phyloP scores from a whole-genome alignment of 2,888 invertebrate species.

The Rosalia funebris region DNA sequence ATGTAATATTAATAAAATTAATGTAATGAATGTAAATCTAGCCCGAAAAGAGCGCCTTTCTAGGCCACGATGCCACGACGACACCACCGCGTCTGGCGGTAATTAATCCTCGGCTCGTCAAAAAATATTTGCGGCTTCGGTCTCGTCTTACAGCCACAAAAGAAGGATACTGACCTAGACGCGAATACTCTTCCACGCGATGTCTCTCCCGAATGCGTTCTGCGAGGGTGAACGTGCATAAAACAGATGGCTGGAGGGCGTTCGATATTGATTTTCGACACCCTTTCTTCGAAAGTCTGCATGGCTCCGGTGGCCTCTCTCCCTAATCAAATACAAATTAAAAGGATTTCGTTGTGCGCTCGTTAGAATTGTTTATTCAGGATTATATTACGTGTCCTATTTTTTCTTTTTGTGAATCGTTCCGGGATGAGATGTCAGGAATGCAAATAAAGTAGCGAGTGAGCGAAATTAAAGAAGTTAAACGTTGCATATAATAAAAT shows the following conservation, averaged over 20 bases:
- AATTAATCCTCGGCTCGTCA: too few species aligned
- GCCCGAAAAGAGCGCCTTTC: too few species aligned
- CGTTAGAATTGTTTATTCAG: conserved; percentile 16
- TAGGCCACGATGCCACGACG: too few species aligned
- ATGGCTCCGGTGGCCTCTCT: conserved; percentile 3
- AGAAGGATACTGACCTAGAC: not conserved
- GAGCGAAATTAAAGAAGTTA: too few species aligned
- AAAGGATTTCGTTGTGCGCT: conserved; percentile 26
- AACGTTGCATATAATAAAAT: too few species aligned
- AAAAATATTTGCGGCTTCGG: too few species aligned
- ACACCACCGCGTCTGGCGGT: too few species aligned
- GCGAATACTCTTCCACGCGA: not conserved
- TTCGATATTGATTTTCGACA: conserved; percentile 1
- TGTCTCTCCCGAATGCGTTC: not conserved
- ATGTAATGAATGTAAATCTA: too few species aligned
- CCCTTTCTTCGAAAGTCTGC: conserved; percentile 13
- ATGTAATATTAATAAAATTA: too few species aligned
- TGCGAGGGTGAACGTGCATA: not conserved
- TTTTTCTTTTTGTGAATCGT: not conserved
- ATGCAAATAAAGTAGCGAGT: too few species aligned
- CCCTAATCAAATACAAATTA: conserved; percentile 34
- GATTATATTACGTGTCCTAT: conserved; percentile 22
- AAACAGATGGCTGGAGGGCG: not conserved
- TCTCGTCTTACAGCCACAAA: not conserved
- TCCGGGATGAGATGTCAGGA: not conserved